phyloP scores from a whole-genome alignment of 92 coral and sea anemone species.

The Anthopleura xanthogrammica region DNA sequence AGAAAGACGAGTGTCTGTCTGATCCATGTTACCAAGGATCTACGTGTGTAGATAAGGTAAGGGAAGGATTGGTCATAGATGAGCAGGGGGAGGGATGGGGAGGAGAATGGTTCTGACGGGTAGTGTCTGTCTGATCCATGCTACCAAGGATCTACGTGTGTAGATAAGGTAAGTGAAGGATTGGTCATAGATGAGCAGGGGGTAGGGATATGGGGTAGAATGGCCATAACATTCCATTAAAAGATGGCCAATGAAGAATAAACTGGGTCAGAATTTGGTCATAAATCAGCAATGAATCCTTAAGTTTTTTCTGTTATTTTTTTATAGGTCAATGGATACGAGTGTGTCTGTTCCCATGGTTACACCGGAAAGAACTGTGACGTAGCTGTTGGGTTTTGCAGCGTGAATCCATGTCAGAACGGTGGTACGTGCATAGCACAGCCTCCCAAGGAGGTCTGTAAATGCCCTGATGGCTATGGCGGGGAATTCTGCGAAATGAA shows the following conservation, averaged over 20 bases:
- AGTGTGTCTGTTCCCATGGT: conserved; percentile 86
- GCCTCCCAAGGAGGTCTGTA: conserved; percentile 65
- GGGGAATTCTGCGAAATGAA: conserved; percentile 85
- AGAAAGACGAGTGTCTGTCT: conserved; percentile 87
- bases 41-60: conserved; percentile 88
- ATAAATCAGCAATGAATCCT: too few relatives aligned
- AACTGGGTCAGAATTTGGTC: too few relatives aligned
- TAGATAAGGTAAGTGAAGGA: conserved; percentile 70
- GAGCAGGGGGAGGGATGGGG: conserved; percentile 21
- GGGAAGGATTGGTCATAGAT: not conserved
- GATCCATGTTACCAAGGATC: conserved; percentile 94
- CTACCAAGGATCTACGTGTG: conserved; percentile 86
- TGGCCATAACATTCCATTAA: too few relatives aligned
- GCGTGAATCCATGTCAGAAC: conserved; percentile 71
- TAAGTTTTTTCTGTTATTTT: not conserved
- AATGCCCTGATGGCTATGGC: conserved; percentile 71
- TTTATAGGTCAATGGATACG: conserved; percentile 77
- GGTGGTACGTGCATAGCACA: conserved; percentile 71
- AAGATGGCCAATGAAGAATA: too few relatives aligned
- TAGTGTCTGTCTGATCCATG: conserved; percentile 93
- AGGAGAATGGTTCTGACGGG: too few relatives aligned
- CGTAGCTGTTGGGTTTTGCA: conserved; percentile 68
- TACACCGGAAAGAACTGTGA: conserved; percentile 83
- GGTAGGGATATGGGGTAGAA: too few relatives aligned
- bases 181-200: conserved; percentile 21